Evolutionary conservation across 2,113 vertebrate species (phyloP).

Genomic region (Ovis canadensis): DNA sequence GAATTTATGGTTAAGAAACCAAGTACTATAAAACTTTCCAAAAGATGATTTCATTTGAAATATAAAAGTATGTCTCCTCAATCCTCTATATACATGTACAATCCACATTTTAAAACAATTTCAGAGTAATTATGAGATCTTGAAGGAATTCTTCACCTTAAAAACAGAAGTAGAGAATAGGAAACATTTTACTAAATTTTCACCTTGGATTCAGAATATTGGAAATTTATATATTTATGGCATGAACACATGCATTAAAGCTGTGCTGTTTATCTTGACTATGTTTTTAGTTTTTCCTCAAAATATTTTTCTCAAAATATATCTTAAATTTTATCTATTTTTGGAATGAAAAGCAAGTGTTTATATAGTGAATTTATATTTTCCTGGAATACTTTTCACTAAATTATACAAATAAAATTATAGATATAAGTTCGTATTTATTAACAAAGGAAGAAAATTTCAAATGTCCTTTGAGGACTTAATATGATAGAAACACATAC

Average conservation of each 20-base stretch:
- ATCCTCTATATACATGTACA: neutral
- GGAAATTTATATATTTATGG: neutral
- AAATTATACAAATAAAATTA: neutral
- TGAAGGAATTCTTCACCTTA: neutral
- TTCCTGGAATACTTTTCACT: neutral
- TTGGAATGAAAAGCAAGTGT: neutral
- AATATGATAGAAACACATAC: neutral
- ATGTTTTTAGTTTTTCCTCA: neutral
- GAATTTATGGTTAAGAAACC: neutral
- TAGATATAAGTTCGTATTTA: neutral
- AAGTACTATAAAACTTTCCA: neutral
- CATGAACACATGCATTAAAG: neutral
- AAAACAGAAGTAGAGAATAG: neutral
- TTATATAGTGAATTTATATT: neutral
- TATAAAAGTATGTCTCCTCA: neutral
- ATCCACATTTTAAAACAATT: neutral
- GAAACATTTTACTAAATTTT: neutral
- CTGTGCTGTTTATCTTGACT: neutral
- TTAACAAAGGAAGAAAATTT: neutral
- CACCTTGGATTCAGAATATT: neutral
- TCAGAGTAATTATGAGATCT: neutral
- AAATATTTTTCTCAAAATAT: neutral
- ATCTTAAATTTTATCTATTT: neutral
- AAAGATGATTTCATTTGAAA: neutral
- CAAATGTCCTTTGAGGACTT: neutral